Conservation (phyloP, 2,888 invertebrate genomes). For the Trachelus iudaicus region DNA sequence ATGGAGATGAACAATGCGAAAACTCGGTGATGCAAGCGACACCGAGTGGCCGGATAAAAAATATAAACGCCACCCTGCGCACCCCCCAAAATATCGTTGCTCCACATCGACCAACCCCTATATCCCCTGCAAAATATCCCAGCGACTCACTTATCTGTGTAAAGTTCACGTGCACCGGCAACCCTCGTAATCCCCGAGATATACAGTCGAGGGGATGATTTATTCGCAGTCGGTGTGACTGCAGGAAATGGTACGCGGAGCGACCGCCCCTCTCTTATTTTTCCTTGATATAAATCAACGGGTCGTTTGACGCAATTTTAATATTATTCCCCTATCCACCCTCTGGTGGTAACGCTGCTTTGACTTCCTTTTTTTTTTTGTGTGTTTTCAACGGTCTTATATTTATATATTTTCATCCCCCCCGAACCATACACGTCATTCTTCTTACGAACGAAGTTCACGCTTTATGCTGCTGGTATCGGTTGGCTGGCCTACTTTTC, state of each 20-base stretch:
- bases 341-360: not conserved
- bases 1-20: not conserved
- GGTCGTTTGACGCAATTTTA: not conserved
- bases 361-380: not conserved
- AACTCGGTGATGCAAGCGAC: not conserved
- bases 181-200: not conserved
- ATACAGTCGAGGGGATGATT: not conserved
- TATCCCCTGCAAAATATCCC: not conserved
- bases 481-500: not conserved
- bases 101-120: not conserved
- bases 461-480: not conserved
- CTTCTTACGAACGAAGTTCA: not conserved
- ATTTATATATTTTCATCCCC: not conserved
- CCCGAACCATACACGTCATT: not conserved
- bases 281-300: not conserved
- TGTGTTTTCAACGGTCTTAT: not conserved
- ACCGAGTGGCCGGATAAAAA: not conserved
- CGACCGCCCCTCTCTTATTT: not conserved
- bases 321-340: not conserved
- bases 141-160: not conserved
- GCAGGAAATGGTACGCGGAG: not conserved
- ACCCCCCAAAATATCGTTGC: not conserved
- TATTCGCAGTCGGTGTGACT: not conserved
- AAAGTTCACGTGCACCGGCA: not conserved
- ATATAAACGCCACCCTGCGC: not conserved